phyloP scores from a whole-genome alignment of 2,888 invertebrate genomes.

The Stenodema calcarata region DNA sequence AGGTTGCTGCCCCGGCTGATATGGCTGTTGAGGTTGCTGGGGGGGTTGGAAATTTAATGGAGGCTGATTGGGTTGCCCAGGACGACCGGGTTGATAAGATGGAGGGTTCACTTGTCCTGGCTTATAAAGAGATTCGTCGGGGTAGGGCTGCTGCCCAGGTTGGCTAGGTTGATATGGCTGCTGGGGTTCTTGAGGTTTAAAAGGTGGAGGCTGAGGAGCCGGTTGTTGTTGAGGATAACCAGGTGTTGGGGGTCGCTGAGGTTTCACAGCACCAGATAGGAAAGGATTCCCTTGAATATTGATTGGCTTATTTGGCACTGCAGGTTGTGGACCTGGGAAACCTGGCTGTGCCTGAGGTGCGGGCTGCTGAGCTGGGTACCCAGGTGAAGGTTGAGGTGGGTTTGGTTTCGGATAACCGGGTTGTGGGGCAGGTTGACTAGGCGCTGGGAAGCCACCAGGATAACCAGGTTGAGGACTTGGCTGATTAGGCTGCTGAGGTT shows the following conservation, averaged over 20 bases:
- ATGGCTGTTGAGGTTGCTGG: conserved; percentile 12
- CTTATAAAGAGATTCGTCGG: neutral
- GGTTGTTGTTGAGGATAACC: conserved; percentile 42
- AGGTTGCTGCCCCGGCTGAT: conserved; percentile 11
- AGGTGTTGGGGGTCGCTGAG: conserved; percentile 31
- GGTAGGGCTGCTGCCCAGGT: conserved; percentile 60
- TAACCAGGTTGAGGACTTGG: conserved; percentile 18
- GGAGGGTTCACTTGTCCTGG: conserved; percentile 25
- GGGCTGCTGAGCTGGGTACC: neutral
- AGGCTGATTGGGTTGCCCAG: conserved; percentile 19
- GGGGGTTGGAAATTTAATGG: neutral
- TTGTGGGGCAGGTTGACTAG: neutral
- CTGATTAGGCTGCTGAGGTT: conserved; percentile 19
- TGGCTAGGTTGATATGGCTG: conserved; percentile 56
- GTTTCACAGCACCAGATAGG: conserved; percentile 19
- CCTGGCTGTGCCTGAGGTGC: neutral
- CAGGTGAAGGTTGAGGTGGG: conserved; percentile 16
- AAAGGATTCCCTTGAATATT: conserved; percentile 34
- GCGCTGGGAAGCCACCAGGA: neutral
- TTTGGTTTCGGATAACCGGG: conserved; percentile 13
- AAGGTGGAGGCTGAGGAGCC: conserved; percentile 20
- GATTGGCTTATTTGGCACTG: neutral
- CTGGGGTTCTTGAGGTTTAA: neutral
- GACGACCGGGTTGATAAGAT: conserved; percentile 2
- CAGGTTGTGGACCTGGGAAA: neutral